Conservation (phyloP, 2,888 invertebrate genomes). For the Mesoligia furuncula region DNA sequence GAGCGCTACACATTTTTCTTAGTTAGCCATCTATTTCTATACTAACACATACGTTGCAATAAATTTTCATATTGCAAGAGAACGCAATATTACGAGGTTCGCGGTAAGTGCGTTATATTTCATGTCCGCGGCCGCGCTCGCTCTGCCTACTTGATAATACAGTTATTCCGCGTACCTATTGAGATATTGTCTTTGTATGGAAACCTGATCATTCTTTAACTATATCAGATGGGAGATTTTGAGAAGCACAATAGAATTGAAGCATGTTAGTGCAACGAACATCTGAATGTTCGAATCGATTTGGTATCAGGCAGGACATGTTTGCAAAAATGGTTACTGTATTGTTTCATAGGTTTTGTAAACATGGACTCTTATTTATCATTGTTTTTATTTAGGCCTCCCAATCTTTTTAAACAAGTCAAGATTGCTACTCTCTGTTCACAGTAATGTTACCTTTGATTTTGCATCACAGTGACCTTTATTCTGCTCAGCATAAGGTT, state of each 20-base stretch:
- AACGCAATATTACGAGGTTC: slow-evolving; percentile 87
- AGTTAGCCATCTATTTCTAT: slow-evolving; percentile 81
- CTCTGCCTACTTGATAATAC: slow-evolving; percentile 82
- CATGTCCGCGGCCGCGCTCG: slow-evolving; percentile 81
- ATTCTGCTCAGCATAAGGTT: background rate
- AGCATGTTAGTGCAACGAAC: background rate
- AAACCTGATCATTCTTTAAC: slow-evolving; percentile 59
- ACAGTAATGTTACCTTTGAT: background rate
- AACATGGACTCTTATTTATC: background rate
- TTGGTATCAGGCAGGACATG: background rate
- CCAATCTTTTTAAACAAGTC: background rate
- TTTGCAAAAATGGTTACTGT: background rate
- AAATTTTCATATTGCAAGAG: slow-evolving; percentile 89
- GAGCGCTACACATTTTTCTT: slow-evolving; percentile 77
- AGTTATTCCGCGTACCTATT: slow-evolving; percentile 78
- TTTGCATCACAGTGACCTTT: background rate
- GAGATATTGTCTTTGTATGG: slow-evolving; percentile 75
- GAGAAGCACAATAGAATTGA: background rate
- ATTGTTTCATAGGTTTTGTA: background rate
- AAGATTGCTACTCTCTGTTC: background rate
- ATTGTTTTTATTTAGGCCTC: background rate
- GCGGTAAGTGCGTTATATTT: slow-evolving; percentile 87
- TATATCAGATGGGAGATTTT: slow-evolving; percentile 22
- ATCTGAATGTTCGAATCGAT: background rate
- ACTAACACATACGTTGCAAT: slow-evolving; percentile 83